These are phyloP conservation scores for Drosophila repleta DNA, from an alignment of 1,140 invertebrate genomes.

Conservation along the genomic window DNA sequence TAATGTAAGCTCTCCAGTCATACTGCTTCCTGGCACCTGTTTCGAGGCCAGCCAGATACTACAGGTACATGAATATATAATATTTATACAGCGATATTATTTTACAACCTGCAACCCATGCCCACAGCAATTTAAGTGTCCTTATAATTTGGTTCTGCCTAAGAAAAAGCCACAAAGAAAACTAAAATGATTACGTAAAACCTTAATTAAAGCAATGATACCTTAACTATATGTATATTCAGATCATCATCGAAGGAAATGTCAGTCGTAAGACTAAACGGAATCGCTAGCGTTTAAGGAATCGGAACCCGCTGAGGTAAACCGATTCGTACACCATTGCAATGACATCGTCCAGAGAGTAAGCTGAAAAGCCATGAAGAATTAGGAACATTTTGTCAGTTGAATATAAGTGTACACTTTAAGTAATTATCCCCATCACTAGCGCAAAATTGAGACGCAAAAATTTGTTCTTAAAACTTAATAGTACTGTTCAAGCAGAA, in stretches of 20 bases:
- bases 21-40: constrained; percentile 91
- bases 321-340: constrained; percentile 73
- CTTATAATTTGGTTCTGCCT: constrained; percentile 10
- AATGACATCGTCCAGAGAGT: constrained; percentile 21
- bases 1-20: constrained; percentile 93
- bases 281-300: constrained; percentile 84
- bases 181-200: background rate
- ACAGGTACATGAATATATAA: constrained; percentile 59
- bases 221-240: constrained; percentile 11
- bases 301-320: constrained; percentile 83
- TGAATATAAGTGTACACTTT: constrained; percentile 20
- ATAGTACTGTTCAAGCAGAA: constrained; percentile 17
- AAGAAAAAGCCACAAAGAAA: background rate
- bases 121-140: constrained; percentile 62
- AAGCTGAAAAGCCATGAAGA: background rate
- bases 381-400: constrained; percentile 1
- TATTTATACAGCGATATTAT: background rate
- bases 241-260: constrained; percentile 84
- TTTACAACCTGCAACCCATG: constrained; percentile 21
- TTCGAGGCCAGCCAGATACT: constrained; percentile 83
- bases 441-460: constrained; percentile 16
- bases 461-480: too few species aligned
- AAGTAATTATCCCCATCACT: constrained; percentile 22
- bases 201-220: constrained; percentile 14
- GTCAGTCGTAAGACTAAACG: constrained; percentile 83